Evolutionary conservation across 1,140 invertebrate genomes (phyloP).

Genomic region (Tetragonula clypearis): DNA sequence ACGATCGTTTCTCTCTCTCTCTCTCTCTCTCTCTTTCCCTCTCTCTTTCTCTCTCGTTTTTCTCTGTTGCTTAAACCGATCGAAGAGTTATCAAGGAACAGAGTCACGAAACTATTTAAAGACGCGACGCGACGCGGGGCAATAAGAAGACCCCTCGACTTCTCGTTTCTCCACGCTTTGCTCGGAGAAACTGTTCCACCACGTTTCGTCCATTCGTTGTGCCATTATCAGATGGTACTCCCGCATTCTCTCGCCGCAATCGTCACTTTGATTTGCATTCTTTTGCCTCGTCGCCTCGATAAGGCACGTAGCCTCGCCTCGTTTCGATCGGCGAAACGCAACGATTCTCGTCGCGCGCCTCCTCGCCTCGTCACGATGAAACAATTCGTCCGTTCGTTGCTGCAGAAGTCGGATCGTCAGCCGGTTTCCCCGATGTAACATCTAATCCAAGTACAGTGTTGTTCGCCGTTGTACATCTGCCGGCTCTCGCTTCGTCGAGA

Average conservation of each 20-base stretch:
- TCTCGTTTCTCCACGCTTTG: constrained; percentile 9
- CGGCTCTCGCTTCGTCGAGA: not conserved
- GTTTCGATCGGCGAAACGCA: not conserved
- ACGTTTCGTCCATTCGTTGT: constrained; percentile 66
- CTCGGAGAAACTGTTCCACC: not conserved
- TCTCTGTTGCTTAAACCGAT: not conserved
- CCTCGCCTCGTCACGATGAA: not conserved
- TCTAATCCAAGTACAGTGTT: not conserved
- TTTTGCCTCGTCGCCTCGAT: constrained; percentile 41
- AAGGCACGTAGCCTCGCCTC: constrained; percentile 52
- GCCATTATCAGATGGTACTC: constrained; percentile 49
- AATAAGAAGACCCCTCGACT: not conserved
- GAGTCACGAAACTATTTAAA: constrained; percentile 49
- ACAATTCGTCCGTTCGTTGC: constrained; percentile 3
- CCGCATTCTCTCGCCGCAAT: constrained; percentile 19
- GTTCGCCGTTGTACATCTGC: too few species aligned
- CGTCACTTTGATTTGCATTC: constrained; percentile 64
- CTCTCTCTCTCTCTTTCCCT: too few species aligned
- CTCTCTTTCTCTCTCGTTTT: not conserved
- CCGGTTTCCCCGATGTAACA: too few species aligned
- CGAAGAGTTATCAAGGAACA: not conserved
- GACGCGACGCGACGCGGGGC: not conserved
- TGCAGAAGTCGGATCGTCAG: not conserved
- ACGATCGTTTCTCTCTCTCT: not conserved
- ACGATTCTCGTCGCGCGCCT: not conserved